Evolutionary conservation across 30 jellyfish, hydroid and myxozoan species (phyloP), one percentile per base, ranked within the genome.

Genomic region (Hydractinia symbiolongicarpus): DNA sequence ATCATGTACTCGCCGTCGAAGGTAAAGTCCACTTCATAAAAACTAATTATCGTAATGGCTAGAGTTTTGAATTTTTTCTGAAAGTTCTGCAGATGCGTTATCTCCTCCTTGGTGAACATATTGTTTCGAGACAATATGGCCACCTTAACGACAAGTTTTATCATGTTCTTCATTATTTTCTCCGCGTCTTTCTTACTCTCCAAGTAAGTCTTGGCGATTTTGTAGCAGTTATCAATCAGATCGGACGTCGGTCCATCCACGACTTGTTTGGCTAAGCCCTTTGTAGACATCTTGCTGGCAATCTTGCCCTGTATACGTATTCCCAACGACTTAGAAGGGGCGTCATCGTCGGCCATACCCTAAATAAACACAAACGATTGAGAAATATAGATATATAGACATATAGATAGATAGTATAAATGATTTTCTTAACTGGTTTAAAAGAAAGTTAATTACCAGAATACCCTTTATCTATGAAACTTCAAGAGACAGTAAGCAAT

Each of bases 171-270:
- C 86, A 90, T 85, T 73, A 90, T 83, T 72, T 90, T 90, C 69
- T 90, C 97, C 5, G 97, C 97, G 19, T 90, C 97, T 72, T 90
- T 90, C 80, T 90, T 90, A 66, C 83, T 77, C 55, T 81, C 81
- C 21, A 80, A 79, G 49, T 90, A 88, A 67, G 21, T 61, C 76
- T 90, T 90, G 50, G 97, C 97, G 19, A 90, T 79, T 72, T 81
- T 90, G 90, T 90, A 88, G 68, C 82, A 52, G 69, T 84, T 86
- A 75, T 90, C 97, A 50, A 90, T 69, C 4, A 90, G 61, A 20
- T 85, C 97, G 4, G 97, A 90, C 8, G 97, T 90, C 11, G 97
- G 91, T 72, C 87, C 97, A 54, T 90, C 97, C 5, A 90, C 97
- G 53, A 90, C 79, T 15, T 86, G 89, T 67, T 90, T 90, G 56